Conservation (phyloP, 2,113 vertebrate genomes). For the Chroicocephalus ridibundus region DNA sequence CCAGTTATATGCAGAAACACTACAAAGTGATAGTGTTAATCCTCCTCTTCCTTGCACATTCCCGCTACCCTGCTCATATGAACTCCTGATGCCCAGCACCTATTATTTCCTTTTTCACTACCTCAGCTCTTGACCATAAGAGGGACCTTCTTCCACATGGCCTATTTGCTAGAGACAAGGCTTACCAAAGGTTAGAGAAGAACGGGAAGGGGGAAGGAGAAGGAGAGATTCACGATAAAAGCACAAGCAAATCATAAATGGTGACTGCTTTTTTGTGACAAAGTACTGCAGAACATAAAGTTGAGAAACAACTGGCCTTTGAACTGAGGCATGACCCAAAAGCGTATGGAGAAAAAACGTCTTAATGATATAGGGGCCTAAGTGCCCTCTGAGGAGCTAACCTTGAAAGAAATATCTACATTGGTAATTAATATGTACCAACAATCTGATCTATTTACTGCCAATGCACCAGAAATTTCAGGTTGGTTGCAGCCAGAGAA, state of each 20-base stretch:
- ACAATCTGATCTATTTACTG: not conserved
- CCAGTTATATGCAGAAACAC: not conserved
- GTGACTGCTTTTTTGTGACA: not conserved
- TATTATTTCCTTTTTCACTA: not conserved
- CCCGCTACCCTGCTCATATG: not conserved
- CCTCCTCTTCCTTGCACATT: not conserved
- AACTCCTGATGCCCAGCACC: not conserved
- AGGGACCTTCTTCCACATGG: not conserved
- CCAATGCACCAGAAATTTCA: not conserved
- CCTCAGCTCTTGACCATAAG: rapidly evolving
- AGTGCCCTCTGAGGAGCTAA: not conserved
- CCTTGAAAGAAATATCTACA: not conserved
- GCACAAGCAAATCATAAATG: not conserved
- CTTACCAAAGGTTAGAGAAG: not conserved
- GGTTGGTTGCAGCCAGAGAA: not conserved
- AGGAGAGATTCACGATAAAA: not conserved
- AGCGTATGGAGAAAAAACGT: not conserved
- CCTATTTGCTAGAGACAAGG: rapidly evolving
- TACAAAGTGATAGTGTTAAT: not conserved
- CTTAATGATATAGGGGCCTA: not conserved
- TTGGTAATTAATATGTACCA: not conserved
- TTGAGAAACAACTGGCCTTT: not conserved
- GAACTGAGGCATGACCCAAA: not conserved
- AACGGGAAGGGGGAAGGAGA: not conserved
- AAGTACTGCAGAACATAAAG: not conserved